A percentile compares a stretch with the other conserved stretches of the same genome.
Evolutionary conservation across 2,797 vertebrate species (phyloP).

Genomic region (Arnoldichthys spilopterus): DNA sequence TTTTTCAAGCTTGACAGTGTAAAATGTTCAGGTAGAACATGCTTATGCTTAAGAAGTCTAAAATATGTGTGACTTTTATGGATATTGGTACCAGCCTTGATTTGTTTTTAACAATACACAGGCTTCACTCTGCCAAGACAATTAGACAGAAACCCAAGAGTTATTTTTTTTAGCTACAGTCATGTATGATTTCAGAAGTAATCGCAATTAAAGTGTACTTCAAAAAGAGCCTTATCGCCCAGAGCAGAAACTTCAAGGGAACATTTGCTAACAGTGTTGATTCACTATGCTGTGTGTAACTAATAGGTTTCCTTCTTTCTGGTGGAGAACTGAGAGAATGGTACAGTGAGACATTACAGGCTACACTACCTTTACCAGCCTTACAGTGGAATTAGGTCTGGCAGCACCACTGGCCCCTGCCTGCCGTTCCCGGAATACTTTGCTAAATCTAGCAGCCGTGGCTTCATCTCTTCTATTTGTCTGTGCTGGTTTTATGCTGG

Average conservation of each 20-base stretch:
- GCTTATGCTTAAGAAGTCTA: neutral
- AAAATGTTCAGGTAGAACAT: neutral
- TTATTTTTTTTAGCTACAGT: neutral
- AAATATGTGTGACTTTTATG: neutral
- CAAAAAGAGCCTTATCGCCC: neutral
- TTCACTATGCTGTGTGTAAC: neutral
- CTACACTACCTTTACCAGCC: neutral
- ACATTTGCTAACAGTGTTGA: neutral
- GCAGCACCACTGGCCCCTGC: neutral
- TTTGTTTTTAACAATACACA: too few species aligned
- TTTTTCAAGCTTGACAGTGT: neutral
- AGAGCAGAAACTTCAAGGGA: neutral
- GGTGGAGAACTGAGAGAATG: neutral
- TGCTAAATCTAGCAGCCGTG: constrained; percentile 25
- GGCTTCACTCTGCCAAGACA: neutral
- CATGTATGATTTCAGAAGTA: neutral
- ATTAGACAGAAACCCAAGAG: neutral
- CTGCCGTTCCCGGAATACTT: constrained; percentile 23
- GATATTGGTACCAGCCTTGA: too few species aligned
- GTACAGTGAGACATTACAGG: neutral
- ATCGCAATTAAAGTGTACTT: constrained; percentile 6
- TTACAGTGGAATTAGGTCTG: constrained; percentile 9
- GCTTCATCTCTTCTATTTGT: constrained; percentile 13
- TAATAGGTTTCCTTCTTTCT: constrained; percentile 11
- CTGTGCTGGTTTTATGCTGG: constrained; percentile 23